phyloP scores from a whole-genome alignment of 2,797 vertebrate genomes.

The Pseudomugil tenellus region DNA sequence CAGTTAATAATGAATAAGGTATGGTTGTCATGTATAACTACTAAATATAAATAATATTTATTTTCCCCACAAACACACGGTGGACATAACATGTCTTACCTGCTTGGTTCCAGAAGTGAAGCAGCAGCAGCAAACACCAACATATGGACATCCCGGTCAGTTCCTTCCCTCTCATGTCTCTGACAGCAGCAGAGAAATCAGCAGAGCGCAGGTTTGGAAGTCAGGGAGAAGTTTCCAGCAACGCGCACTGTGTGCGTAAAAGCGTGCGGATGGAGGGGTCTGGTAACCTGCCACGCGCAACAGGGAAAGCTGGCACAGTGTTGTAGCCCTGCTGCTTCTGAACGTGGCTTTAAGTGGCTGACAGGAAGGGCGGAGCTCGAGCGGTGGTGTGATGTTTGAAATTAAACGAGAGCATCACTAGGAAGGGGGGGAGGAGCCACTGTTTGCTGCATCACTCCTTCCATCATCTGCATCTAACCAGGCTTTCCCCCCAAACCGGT shows the following conservation, averaged over 20 bases:
- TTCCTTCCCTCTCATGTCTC: constrained; percentile 32
- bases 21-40: neutral
- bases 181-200: constrained; percentile 1
- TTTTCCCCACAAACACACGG: neutral
- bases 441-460: constrained; percentile 25
- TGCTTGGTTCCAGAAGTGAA: constrained; percentile 41
- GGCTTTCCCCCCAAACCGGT: constrained; percentile 1
- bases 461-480: neutral
- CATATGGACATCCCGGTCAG: constrained; percentile 44
- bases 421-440: constrained; percentile 68
- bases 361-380: constrained; percentile 67
- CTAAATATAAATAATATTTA: neutral
- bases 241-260: constrained; percentile 12
- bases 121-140: constrained; percentile 65
- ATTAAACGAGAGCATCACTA: constrained; percentile 37
- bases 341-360: constrained; percentile 55
- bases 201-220: neutral
- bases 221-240: neutral
- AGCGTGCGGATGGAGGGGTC: neutral
- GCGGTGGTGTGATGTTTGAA: constrained; percentile 83
- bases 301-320: constrained; percentile 23
- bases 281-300: neutral
- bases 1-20: neutral
- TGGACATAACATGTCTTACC: constrained; percentile 57
- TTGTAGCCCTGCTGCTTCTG: constrained; percentile 27